Base-by-base conservation (phyloP, 2,797 vertebrate genomes). In the Catharus ustulatus region DNA sequence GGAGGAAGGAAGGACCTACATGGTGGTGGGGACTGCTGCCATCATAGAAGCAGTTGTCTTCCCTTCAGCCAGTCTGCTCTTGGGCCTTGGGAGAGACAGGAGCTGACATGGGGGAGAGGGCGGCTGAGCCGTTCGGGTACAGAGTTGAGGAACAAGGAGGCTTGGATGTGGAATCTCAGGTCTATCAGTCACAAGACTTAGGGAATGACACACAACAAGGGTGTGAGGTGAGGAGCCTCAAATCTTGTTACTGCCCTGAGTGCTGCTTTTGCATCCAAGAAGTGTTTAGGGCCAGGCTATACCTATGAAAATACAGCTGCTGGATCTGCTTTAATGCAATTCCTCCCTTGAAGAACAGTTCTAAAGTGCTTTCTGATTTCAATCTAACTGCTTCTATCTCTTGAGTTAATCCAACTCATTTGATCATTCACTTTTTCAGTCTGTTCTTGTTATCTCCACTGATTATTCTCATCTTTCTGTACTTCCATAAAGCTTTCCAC, bases 161-260 rank as follows among this genome's bases (percentile, higher is more conserved):
- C 7, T 69, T 15, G 45, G 23, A 27, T 66, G 4, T 15, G 23
- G 13, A 46, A 22, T 24, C 18, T 42, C 34, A 19, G 5, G 19
- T 42, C 42, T 83, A 23, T 9, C 26, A n/a, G 11, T 5, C 36
- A 29, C 12, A 54, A 42, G 18, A 67, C 0, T 1, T 9, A 19
- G n/a, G 27, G 38, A 64, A 49, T 23, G 15, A 21, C 51, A 54
- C 5, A 15, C 0, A 1, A 10, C 6, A 72, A n/a, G 2, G 1
- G 6, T 19, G 22, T 30, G 32, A 74, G 19, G 12, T 3, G n/a
- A n/a, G 36, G 24, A 82, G 8, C 30, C 10, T 54, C n/a, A 15
- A 36, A 15, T 43, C 38, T 32, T 9, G 6, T 42, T 75, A 7
- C 19, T 34, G 14, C 15, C n/a, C 32, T 32, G 20, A 42, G 8